Percentiles rank a stretch among this genome's conserved stretches.
Conservation (phyloP, 2,113 vertebrate species). For the Probosciger aterrimus region DNA sequence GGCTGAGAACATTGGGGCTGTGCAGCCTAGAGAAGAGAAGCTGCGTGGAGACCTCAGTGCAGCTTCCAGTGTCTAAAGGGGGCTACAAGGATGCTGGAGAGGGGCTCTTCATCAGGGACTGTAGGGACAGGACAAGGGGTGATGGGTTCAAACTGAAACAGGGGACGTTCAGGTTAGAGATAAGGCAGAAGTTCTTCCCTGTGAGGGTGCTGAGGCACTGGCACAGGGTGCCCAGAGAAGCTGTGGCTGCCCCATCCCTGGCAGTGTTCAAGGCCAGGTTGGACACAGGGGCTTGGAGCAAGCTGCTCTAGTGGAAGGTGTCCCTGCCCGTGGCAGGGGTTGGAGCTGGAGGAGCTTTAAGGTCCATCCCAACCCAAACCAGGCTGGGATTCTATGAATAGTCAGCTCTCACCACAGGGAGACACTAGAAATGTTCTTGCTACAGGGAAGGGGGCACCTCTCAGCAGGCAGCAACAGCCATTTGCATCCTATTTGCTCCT, state of each 20-base stretch:
- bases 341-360: background rate
- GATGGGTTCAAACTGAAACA: too few relatives aligned
- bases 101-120: too few relatives aligned
- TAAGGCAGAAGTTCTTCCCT: too few relatives aligned
- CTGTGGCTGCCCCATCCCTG: too few relatives aligned
- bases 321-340: background rate
- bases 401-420: accelerated
- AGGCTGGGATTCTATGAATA: background rate
- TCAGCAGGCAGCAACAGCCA: background rate
- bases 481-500: background rate
- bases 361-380: background rate
- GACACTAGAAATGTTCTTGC: background rate
- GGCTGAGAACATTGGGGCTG: background rate
- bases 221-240: too few relatives aligned
- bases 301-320: background rate
- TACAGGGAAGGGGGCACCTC: background rate
- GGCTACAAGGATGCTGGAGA: too few relatives aligned
- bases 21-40: background rate
- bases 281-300: too few relatives aligned
- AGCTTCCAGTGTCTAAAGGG: background rate
- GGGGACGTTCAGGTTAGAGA: too few relatives aligned
- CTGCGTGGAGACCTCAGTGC: background rate
- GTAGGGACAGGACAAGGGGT: too few relatives aligned
- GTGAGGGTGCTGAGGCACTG: too few relatives aligned
- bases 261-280: too few relatives aligned